Percentiles rank a stretch among this genome's conserved stretches.
phyloP scores from a whole-genome alignment of 1,140 invertebrate species.

The Ips nitidus region DNA sequence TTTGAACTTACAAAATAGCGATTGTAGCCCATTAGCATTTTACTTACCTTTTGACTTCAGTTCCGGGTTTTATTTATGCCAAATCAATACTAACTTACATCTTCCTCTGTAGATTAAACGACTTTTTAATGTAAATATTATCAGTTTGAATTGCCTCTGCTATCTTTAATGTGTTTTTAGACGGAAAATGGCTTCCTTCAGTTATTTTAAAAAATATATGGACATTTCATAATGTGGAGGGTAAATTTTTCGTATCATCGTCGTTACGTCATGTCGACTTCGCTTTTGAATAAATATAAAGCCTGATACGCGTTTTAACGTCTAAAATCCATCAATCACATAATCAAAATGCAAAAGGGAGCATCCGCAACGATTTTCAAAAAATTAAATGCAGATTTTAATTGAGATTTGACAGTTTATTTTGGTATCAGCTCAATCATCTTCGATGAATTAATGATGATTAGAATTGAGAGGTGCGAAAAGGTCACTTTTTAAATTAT shows the following conservation, averaged over 20 bases:
- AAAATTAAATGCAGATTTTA: too few species aligned
- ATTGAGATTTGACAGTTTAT: too few species aligned
- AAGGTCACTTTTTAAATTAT: too few species aligned
- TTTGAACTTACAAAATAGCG: background rate
- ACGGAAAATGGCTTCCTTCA: conserved; percentile 17
- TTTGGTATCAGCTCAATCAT: too few species aligned
- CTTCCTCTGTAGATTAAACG: conserved; percentile 1
- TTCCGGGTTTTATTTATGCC: background rate
- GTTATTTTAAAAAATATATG: conserved; percentile 30
- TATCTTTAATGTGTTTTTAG: conserved; percentile 31
- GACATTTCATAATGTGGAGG: conserved; percentile 28
- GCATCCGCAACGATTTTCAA: conserved; percentile 20
- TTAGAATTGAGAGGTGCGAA: too few species aligned
- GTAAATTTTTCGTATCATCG: conserved; percentile 34
- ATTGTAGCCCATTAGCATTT: background rate
- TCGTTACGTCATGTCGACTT: conserved; percentile 30
- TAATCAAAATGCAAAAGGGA: conserved; percentile 24
- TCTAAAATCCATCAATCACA: conserved; percentile 36
- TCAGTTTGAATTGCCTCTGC: conserved; percentile 6
- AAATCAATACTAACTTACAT: conserved; percentile 1
- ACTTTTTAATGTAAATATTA: conserved; percentile 18
- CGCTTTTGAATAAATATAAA: conserved; percentile 37
- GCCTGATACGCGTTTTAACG: conserved; percentile 31
- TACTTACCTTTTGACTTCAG: background rate
- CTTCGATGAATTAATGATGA: too few species aligned